These are phyloP conservation scores for Tachyglossus aculeatus DNA, from an alignment of 2,797 vertebrate species.

Conservation along the genomic window DNA sequence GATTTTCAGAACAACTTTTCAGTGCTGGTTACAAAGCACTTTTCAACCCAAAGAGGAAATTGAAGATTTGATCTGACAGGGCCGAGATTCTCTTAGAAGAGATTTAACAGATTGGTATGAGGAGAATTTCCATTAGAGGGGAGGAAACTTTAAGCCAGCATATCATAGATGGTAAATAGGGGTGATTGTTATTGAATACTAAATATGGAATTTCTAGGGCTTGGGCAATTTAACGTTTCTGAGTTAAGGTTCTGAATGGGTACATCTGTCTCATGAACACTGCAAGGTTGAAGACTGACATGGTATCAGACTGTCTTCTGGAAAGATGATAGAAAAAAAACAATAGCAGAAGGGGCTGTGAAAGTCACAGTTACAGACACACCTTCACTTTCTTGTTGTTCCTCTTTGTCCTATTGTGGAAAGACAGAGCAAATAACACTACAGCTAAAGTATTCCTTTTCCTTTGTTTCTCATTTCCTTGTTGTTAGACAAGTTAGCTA, in stretches of 20 bases:
- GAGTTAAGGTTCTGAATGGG: neutral
- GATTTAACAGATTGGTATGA: rapidly evolving
- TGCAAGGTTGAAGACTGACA: too few relatives aligned
- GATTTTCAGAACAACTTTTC: neutral
- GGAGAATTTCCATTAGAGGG: neutral
- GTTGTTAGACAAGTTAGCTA: too few relatives aligned
- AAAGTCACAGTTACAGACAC: too few relatives aligned
- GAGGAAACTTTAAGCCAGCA: neutral
- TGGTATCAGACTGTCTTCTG: neutral
- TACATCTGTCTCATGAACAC: too few relatives aligned
- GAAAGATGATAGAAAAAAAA: neutral
- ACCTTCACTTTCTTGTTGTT: too few relatives aligned
- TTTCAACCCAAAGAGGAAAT: neutral
- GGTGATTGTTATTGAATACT: neutral
- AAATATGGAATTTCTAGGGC: neutral
- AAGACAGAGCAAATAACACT: too few relatives aligned
- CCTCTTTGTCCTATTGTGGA: too few relatives aligned
- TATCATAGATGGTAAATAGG: neutral
- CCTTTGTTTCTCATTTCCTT: too few relatives aligned
- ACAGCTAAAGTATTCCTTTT: too few relatives aligned
- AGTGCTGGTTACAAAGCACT: neutral
- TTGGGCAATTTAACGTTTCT: neutral
- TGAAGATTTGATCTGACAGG: neutral
- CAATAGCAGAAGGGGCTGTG: neutral
- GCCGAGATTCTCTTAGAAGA: rapidly evolving